Percentiles rank a stretch among this genome's conserved stretches.
phyloP scores from a whole-genome alignment of 2,888 invertebrate genomes.

The Alentia gelatinosa region DNA sequence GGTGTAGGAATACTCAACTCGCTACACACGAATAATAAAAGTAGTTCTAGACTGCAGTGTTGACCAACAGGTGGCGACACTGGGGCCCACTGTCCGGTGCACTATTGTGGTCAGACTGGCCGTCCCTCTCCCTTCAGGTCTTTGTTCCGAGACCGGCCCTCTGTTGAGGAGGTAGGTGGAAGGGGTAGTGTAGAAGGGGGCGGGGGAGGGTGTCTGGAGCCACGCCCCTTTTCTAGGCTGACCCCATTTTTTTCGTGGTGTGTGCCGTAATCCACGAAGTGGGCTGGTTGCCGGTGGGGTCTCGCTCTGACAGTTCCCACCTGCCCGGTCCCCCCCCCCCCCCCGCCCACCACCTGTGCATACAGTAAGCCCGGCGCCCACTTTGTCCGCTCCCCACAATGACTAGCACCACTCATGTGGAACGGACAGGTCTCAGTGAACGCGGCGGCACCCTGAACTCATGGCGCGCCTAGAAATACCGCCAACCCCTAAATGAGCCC shows the following conservation, averaged over 20 bases:
- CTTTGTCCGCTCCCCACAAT: background rate
- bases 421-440: conserved; percentile 3
- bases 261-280: background rate
- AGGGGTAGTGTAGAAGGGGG: background rate
- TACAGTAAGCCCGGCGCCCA: background rate
- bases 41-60: background rate
- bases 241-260: background rate
- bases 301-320: background rate
- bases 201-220: background rate
- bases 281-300: background rate
- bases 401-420: background rate
- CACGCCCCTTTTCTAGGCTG: conserved; percentile 3
- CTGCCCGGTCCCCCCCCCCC: background rate
- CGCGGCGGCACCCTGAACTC: no score
- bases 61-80: background rate
- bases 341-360: background rate
- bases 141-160: no score
- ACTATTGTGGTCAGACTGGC: background rate
- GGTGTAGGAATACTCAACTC: background rate
- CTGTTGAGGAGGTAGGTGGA: no score
- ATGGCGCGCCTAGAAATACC: background rate
- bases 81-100: background rate
- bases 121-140: background rate
- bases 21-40: background rate
- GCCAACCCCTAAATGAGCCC: background rate